phyloP scores from a whole-genome alignment of 2,113 vertebrate genomes.

The Rhineura floridana region DNA sequence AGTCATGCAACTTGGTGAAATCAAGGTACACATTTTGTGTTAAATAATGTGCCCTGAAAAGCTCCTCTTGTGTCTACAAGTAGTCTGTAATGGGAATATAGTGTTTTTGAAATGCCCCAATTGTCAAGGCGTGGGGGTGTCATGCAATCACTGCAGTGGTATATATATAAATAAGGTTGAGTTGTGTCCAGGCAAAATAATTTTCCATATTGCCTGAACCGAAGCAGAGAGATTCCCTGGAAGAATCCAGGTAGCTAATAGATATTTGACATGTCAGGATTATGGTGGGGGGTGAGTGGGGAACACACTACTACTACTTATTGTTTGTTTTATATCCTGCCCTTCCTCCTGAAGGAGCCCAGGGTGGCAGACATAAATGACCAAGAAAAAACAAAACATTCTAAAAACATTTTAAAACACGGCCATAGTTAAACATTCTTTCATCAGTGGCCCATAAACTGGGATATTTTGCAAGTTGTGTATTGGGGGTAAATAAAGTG shows the following conservation, averaged over 20 bases:
- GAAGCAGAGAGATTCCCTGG: background rate
- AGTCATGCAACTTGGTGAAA: conserved; percentile 96
- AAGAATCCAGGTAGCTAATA: background rate
- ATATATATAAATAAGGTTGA: background rate
- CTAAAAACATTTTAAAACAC: no score
- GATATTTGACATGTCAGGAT: background rate
- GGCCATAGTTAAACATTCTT: no score
- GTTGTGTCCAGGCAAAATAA: background rate
- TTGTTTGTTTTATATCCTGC: no score
- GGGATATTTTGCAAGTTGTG: background rate
- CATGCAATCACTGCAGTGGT: background rate
- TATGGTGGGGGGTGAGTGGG: background rate
- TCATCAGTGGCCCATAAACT: background rate
- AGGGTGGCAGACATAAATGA: no score
- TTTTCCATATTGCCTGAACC: background rate
- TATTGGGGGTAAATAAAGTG: no score
- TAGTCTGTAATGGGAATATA: background rate
- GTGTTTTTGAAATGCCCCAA: background rate
- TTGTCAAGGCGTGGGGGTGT: background rate
- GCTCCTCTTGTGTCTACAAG: background rate
- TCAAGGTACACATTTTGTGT: conserved; percentile 83
- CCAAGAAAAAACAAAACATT: no score
- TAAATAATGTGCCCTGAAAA: background rate
- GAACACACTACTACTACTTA: no score
- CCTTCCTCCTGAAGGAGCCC: no score